These are phyloP conservation scores for Drosophila rufa DNA, from an alignment of 1,140 invertebrate species.

Conservation along the genomic window DNA sequence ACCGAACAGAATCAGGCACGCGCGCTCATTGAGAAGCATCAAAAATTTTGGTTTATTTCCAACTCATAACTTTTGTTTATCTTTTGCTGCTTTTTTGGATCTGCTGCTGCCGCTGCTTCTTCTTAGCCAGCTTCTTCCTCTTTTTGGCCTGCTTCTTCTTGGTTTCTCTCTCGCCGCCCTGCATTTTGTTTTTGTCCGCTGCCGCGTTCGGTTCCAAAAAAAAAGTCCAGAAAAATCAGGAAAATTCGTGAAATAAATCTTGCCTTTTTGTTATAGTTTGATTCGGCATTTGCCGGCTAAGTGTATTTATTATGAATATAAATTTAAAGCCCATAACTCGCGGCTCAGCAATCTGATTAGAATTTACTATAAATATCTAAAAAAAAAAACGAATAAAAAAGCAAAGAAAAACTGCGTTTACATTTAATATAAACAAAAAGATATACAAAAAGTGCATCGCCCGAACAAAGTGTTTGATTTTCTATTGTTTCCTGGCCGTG, in stretches of 20 bases:
- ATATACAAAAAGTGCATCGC: constrained; percentile 7
- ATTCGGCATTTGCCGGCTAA: constrained; percentile 15
- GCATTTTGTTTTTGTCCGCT: constrained; percentile 43
- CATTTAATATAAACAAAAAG: background rate
- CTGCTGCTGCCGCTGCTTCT: constrained; percentile 8
- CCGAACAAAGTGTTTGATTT: background rate
- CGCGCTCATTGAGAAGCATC: constrained; percentile 62
- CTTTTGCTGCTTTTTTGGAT: constrained; percentile 49
- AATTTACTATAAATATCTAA: constrained; percentile 19
- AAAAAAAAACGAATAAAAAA: constrained; percentile 5
- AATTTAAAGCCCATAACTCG: background rate
- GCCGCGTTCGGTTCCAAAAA: constrained; percentile 49
- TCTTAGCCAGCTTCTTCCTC: constrained; percentile 1
- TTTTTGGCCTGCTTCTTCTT: constrained; percentile 11
- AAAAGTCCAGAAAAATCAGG: constrained; percentile 4
- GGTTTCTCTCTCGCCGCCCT: constrained; percentile 22
- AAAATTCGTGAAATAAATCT: constrained; percentile 11
- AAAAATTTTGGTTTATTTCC: constrained; percentile 77
- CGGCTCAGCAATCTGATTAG: constrained; percentile 11
- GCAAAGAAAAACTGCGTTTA: background rate
- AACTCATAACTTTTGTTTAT: constrained; percentile 81
- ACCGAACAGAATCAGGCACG: constrained; percentile 30
- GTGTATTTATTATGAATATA: constrained; percentile 29
- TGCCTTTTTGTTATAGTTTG: constrained; percentile 1
- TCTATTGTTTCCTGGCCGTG: constrained; percentile 5